Conservation (phyloP, 2,888 invertebrate species). For the Amphipyra berbera region DNA sequence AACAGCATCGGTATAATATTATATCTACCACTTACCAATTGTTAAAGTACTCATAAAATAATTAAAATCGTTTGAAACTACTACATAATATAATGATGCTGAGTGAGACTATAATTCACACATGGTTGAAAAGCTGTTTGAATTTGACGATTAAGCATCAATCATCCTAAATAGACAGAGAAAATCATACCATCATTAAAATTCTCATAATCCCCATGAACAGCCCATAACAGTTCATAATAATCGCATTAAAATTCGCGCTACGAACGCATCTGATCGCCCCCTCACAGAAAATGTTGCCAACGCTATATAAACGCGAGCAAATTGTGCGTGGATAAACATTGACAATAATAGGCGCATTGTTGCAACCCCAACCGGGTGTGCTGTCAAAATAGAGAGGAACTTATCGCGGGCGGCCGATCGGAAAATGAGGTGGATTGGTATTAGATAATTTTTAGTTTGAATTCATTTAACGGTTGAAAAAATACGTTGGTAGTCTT, state of each 20-base stretch:
- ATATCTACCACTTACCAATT: too few species aligned
- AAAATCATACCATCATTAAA: slow-evolving; percentile 43
- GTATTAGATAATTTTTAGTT: slow-evolving; percentile 51
- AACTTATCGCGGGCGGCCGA: slow-evolving; percentile 58
- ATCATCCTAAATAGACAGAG: background rate
- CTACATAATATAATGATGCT: too few species aligned
- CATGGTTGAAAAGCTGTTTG: background rate
- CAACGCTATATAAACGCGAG: slow-evolving; percentile 84
- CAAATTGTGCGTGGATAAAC: slow-evolving; percentile 89
- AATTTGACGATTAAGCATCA: background rate
- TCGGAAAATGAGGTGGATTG: slow-evolving; percentile 63
- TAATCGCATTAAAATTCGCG: slow-evolving; percentile 74
- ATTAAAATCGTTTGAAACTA: too few species aligned
- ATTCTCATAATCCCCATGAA: slow-evolving; percentile 43
- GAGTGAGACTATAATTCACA: background rate
- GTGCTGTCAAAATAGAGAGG: slow-evolving; percentile 61
- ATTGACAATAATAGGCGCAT: slow-evolving; percentile 84
- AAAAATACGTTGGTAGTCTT: slow-evolving; percentile 8
- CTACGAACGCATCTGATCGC: slow-evolving; percentile 54
- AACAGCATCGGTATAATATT: too few species aligned
- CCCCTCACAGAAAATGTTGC: slow-evolving; percentile 75
- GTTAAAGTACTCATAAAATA: too few species aligned
- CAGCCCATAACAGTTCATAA: slow-evolving; percentile 56
- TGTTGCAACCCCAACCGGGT: slow-evolving; percentile 76
- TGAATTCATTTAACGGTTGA: slow-evolving; percentile 2